These are phyloP conservation scores for Nasonia oneida DNA, from an alignment of 2,888 invertebrate species.

Conservation along the genomic window DNA sequence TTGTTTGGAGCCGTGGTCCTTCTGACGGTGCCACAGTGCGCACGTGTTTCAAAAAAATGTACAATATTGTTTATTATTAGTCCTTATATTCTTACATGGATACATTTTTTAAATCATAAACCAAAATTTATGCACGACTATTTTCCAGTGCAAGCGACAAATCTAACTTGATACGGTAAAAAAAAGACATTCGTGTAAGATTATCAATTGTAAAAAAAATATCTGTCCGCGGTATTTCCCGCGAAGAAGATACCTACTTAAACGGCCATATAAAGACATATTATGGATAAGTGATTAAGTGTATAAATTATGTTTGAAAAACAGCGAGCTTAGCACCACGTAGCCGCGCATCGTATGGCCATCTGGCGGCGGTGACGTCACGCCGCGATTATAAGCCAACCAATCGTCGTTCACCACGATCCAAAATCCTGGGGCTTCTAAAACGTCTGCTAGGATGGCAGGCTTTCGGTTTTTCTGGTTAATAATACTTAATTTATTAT, in stretches of 20 bases:
- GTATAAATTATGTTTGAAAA: too few relatives aligned
- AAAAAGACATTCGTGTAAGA: too few relatives aligned
- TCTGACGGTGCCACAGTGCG: too few relatives aligned
- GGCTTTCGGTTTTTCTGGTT: constrained; percentile 70
- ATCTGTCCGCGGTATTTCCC: too few relatives aligned
- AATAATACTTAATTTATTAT: constrained; percentile 74
- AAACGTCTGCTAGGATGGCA: constrained; percentile 78
- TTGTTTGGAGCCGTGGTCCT: background rate
- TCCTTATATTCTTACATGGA: background rate
- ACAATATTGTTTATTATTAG: background rate
- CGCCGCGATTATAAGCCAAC: constrained; percentile 58
- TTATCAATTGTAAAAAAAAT: too few relatives aligned
- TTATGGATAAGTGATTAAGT: too few relatives aligned
- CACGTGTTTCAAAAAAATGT: background rate
- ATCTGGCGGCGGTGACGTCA: constrained; percentile 27
- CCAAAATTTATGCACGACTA: background rate
- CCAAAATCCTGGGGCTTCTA: constrained; percentile 64
- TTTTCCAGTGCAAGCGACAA: too few relatives aligned
- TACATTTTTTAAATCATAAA: background rate
- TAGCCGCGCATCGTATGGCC: background rate
- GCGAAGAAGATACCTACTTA: too few relatives aligned
- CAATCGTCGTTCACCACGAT: constrained; percentile 76
- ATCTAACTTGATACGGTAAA: too few relatives aligned
- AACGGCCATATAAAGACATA: too few relatives aligned
- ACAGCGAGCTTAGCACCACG: background rate